phyloP scores from a whole-genome alignment of 1,140 invertebrate genomes.

The Laodelphax striatellus region DNA sequence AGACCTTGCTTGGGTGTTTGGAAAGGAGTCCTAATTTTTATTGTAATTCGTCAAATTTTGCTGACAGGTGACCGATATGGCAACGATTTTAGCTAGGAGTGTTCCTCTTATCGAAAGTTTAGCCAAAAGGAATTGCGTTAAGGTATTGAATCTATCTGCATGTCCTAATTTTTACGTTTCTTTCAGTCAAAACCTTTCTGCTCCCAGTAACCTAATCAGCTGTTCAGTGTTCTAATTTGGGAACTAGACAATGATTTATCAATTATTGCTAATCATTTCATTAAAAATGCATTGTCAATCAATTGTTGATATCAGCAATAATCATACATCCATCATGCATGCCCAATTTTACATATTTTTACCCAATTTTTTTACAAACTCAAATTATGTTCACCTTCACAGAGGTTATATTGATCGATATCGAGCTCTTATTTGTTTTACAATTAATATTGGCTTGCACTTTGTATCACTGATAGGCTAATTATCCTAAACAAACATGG shows the following conservation, averaged over 20 bases:
- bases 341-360: too few relatives aligned
- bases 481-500: not conserved
- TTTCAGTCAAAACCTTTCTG: not conserved
- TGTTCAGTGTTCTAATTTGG: slow-evolving; percentile 32
- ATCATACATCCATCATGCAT: too few relatives aligned
- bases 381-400: too few relatives aligned
- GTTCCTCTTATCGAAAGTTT: slow-evolving; percentile 12
- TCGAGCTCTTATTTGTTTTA: too few relatives aligned
- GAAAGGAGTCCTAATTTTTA: too few relatives aligned
- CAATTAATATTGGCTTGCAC: too few relatives aligned
- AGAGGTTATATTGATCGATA: too few relatives aligned
- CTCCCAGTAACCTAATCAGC: slow-evolving; percentile 28
- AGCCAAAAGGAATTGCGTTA: slow-evolving; percentile 14
- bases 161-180: not conserved
- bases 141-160: slow-evolving; percentile 8
- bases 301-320: not conserved
- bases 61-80: slow-evolving; percentile 5
- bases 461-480: not conserved
- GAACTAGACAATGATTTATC: slow-evolving; percentile 31
- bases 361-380: too few relatives aligned
- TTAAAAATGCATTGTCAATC: not conserved
- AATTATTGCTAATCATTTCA: slow-evolving; percentile 29
- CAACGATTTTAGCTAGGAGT: slow-evolving; percentile 17
- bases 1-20: too few relatives aligned
- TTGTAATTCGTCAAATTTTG: not conserved